Base-by-base conservation (phyloP, 2,797 vertebrate species). In the Rhinella marina region DNA sequence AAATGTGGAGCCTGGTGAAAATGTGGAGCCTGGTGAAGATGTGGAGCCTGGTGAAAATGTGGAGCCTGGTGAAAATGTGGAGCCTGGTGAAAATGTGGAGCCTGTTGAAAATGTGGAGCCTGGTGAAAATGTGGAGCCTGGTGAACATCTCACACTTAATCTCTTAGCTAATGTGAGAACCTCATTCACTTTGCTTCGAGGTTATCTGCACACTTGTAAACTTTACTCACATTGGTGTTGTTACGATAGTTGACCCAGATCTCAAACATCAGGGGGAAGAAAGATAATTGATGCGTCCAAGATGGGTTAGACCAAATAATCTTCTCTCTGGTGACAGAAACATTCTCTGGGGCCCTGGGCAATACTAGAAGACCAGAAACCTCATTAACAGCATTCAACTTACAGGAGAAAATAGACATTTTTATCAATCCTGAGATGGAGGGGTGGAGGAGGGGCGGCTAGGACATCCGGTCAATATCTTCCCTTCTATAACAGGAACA, bases 211-310 rank as follows among this genome's bases (percentile, higher is more conserved):
- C 41, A 32, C 27, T 17, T 12, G 17, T 7, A 75, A 3, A 50
- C n/a, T 76, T 9, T 72, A 72, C 66, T 84, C 59, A 84, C 82
- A 14, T 12, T 29, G 5, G 25, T 57, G 54, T 75, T 57, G 48
- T 84, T 56, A 2, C 54, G 54, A 68, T 57, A 84, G 12, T 23
- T 27, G n/a, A 75, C 11, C 21, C 12, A 8, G n/a, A 84, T 16
- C 82, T 84, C n/a, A 5, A 73, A 84, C 11, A 73, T 11, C 68
- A 84, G 27, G 13, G 82, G 82, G 27, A 84, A 84, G 68, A 59
- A 84, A 12, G 82, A 84, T 1, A 7, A 56, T 7, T 17, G n/a
- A 29, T 1, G 52, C 3, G 68, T 56, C 82, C 82, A 84, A 6
- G 82, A 72, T 23, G 68, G 82, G n/a, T 75, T 59, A 10, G 25